Evolutionary conservation across 2,888 invertebrate species (phyloP), one percentile per base, ranked within the genome.

Genomic region (Gibbula magus): DNA sequence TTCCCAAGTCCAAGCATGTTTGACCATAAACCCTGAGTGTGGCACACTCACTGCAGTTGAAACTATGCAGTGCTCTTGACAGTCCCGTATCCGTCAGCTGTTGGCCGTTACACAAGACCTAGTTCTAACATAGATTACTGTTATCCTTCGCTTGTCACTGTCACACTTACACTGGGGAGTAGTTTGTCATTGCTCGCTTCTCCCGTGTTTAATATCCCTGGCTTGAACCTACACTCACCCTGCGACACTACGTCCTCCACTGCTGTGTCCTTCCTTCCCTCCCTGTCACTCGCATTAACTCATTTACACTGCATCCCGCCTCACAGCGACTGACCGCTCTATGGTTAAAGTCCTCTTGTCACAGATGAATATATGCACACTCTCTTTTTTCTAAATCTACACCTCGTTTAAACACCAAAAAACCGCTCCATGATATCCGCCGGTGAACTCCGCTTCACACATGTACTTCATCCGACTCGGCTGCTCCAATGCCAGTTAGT

Each of bases 151-250:
- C 70, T 35, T 10, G 32, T 35, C n/a, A 35, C 70, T 70, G 70
- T 70, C 70, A 35, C 18, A n/a, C 39, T 10, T 16, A 70, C 35
- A 39, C 20, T 35, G 29, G 3, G 70, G 61, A 29, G 61, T 61
- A 61, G 29, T 70, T 39, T 39, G 70, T 70, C 70, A 70, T 35
- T 35, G 39, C 39, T 70, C 70, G 39, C 70, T 32, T 70, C 29
- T 61, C 25, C 61, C 25, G 25, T 29, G 29, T 29, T 61, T 61
- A 61, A 61, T 61, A 61, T 25, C 13, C 29, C 25, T 61, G 29
- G 61, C 61, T 61, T 61, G 20, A 25, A 25, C 29, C 29, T 61
- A 18, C 22, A 61, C 61, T 61, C 13, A 61, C 61, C 61, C 61
- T 13, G 29, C 29, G 25, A 25, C 61, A 25, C 25, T 16, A 16